Percentiles rank a stretch among this genome's conserved stretches.
These are phyloP conservation scores for Morinoia aosen DNA, from an alignment of 2,888 invertebrate species.

Conservation along the genomic window DNA sequence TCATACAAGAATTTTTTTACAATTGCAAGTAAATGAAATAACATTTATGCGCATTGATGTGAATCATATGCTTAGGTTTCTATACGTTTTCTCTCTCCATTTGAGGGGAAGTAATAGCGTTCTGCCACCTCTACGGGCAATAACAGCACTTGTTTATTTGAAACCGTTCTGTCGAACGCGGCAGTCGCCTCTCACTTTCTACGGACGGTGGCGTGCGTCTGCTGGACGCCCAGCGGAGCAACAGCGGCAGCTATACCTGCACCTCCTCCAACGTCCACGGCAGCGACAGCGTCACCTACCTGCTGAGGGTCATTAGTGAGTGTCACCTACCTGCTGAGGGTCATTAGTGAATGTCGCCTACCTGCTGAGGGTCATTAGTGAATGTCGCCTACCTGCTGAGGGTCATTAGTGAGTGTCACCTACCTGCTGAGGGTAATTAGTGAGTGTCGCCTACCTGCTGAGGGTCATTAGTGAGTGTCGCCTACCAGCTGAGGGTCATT, in stretches of 20 bases:
- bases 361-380: neutral
- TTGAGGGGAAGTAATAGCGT: too few relatives aligned
- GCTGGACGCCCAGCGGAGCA: slow-evolving; percentile 59
- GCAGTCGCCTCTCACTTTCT: slow-evolving; percentile 58
- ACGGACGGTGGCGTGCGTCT: slow-evolving; percentile 63
- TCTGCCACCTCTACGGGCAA: too few relatives aligned
- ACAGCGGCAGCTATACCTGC: slow-evolving; percentile 10
- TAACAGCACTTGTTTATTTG: neutral
- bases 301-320: slow-evolving; percentile 63
- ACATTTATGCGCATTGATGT: too few relatives aligned
- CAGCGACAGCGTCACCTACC: slow-evolving; percentile 55
- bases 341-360: neutral
- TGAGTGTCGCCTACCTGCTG: too few relatives aligned
- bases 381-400: neutral
- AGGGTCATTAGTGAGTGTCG: too few relatives aligned
- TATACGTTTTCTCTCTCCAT: too few relatives aligned
- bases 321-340: slow-evolving; percentile 5
- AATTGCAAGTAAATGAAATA: too few relatives aligned
- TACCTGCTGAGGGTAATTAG: slow-evolving; percentile 1
- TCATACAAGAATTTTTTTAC: too few relatives aligned
- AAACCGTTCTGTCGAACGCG: neutral
- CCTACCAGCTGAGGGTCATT: too few relatives aligned
- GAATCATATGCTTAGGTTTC: too few relatives aligned
- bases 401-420: neutral
- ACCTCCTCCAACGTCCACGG: slow-evolving; percentile 61